phyloP scores from a whole-genome alignment of 2,888 invertebrate genomes.

The Pelosia muscerda region DNA sequence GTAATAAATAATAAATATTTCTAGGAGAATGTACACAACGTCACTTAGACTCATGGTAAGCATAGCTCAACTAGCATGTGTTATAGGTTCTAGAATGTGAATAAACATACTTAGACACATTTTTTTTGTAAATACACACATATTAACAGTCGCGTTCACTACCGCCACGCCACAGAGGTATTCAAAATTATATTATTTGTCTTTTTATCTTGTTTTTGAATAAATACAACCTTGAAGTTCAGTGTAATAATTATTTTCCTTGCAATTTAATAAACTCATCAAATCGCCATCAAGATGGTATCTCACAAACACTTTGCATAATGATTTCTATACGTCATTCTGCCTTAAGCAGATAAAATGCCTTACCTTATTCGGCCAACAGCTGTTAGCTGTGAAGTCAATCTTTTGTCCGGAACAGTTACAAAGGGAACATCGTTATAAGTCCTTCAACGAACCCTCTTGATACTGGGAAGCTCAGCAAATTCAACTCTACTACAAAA shows the following conservation, averaged over 20 bases:
- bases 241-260: conserved; percentile 48
- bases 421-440: conserved; percentile 46
- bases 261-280: conserved; percentile 74
- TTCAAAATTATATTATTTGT: too few species aligned
- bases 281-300: conserved; percentile 61
- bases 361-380: conserved; percentile 58
- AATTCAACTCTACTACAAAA: conserved; percentile 37
- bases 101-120: too few species aligned
- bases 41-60: too few species aligned
- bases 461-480: not conserved
- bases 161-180: too few species aligned
- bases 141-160: too few species aligned
- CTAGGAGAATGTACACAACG: too few species aligned
- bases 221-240: conserved; percentile 31
- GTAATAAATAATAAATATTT: too few species aligned
- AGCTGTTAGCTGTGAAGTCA: conserved; percentile 63
- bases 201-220: too few species aligned
- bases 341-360: conserved; percentile 71
- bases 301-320: conserved; percentile 65
- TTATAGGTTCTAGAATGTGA: too few species aligned
- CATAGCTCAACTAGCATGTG: too few species aligned
- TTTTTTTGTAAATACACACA: too few species aligned
- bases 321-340: conserved; percentile 66
- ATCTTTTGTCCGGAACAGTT: conserved; percentile 61
- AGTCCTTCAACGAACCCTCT: conserved; percentile 32